Percentiles rank a stretch among this genome's conserved stretches.
Conservation (phyloP, 1,140 invertebrate species). For the Sitobion miscanthi region DNA sequence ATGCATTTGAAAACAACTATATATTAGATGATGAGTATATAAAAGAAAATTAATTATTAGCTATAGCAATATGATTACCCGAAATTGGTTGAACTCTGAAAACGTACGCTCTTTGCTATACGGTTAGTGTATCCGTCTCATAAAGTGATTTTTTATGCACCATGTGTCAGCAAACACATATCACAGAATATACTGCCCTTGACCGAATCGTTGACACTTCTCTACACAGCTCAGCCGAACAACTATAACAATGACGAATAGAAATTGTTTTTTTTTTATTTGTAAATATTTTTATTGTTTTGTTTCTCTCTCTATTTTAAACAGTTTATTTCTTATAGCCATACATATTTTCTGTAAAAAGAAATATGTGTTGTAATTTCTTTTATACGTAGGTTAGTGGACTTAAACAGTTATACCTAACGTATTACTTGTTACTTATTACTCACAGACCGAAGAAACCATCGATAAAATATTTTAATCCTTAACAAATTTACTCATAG, state of each 20-base stretch:
- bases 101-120: not conserved
- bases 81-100: not conserved
- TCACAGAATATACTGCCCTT: slow-evolving; percentile 1
- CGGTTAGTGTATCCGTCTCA: not conserved
- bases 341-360: not conserved
- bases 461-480: not conserved
- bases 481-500: not conserved
- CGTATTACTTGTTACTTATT: not conserved
- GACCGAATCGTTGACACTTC: slow-evolving; percentile 35
- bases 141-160: slow-evolving; percentile 11
- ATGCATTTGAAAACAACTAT: not conserved
- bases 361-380: not conserved
- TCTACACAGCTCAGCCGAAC: not conserved
- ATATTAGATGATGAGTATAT: not conserved
- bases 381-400: slow-evolving; percentile 12
- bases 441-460: not conserved
- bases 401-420: not conserved
- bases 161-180: not conserved
- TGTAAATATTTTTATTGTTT: slow-evolving; percentile 14
- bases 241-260: slow-evolving; percentile 30
- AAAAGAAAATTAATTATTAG: not conserved
- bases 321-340: not conserved
- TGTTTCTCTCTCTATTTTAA: not conserved
- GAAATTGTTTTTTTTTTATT: not conserved
- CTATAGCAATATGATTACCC: not conserved